Base-by-base conservation (phyloP, 2,797 vertebrate species). In the Acomys russatus region DNA sequence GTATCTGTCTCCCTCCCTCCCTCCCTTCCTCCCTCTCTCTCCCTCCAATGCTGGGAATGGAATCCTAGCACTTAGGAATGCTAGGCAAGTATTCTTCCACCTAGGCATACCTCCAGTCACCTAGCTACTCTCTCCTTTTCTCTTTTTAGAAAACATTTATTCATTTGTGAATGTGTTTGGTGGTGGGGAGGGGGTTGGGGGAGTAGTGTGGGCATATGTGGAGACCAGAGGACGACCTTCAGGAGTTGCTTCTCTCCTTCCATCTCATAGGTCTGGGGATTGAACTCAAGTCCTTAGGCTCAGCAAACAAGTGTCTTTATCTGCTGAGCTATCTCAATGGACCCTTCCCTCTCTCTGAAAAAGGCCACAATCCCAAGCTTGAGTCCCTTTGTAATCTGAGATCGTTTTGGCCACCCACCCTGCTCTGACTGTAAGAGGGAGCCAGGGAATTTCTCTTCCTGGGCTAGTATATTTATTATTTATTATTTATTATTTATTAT, bases 161-260 rank as follows among this genome's bases (percentile, higher is more conserved):
- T 80, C 11, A 59, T 80, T 56, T 74, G 22, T 49, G 11, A 12
- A 38, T 35, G 63, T 68, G 64, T 59, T 14, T 70, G 15, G 17
- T 18, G 12, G 54, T 9, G 54, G 54, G 54, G 54, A n/a, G 20
- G 35, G 35, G 61, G 59, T 6, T 35, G 14, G 61, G 68, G 56
- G n/a, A 33, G 22, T 28, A 22, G n/a, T n/a, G 22, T 28, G 1
- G 28, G 30, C 33, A 6, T 0, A 5, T 15, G 0, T 54, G 44
- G 33, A 35, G 33, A 35, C 14, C 49, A 71, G 51, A 71, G 11
- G 8, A 35, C 8, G 15, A 5, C 51, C 49, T 56, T 22, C 51
- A 35, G 23, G 33, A 10, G 22, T 11, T 51, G 28, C 33, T 35
- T 59, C 22, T n/a, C 49, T 87, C 44, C 49, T 71, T 35, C 66